A percentile compares a stretch with the other conserved stretches of the same genome.
These are phyloP conservation scores for Trissolcus brochymenae DNA, from an alignment of 2,888 invertebrate genomes.

Conservation along the genomic window DNA sequence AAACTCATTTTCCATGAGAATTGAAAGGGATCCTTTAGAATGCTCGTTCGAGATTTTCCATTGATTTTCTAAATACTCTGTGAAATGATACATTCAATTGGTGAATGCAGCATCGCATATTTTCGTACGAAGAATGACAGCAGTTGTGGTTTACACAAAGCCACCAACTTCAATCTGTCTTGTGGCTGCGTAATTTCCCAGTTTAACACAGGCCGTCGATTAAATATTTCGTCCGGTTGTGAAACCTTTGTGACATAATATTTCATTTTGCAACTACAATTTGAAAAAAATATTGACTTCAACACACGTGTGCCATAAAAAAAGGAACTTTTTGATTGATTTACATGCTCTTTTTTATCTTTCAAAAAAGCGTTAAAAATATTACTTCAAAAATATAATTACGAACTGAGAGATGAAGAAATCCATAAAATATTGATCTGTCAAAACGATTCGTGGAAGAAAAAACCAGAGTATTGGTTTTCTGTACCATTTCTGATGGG, in stretches of 20 bases:
- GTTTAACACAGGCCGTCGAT: constrained; percentile 20
- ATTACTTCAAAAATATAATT: not conserved
- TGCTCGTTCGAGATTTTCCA: not conserved
- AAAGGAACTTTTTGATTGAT: too few species aligned
- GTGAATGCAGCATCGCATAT: constrained; percentile 22
- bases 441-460: not conserved
- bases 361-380: not conserved
- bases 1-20: too few species aligned
- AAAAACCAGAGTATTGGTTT: not conserved
- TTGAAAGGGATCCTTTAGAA: too few species aligned
- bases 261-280: not conserved
- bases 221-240: constrained; percentile 22
- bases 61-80: not conserved
- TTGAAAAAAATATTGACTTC: too few species aligned
- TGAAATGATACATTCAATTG: constrained; percentile 22
- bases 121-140: constrained; percentile 38
- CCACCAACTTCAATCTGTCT: constrained; percentile 50
- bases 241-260: constrained; percentile 1
- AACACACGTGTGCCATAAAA: too few species aligned
- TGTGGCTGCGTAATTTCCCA: constrained; percentile 46
- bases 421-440: not conserved
- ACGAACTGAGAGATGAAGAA: not conserved
- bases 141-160: constrained; percentile 35
- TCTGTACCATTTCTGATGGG: not conserved
- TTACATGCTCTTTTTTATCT: too few species aligned